These are phyloP conservation scores for Xanthorhoe designata DNA, from an alignment of 2,888 invertebrate species.

Conservation along the genomic window DNA sequence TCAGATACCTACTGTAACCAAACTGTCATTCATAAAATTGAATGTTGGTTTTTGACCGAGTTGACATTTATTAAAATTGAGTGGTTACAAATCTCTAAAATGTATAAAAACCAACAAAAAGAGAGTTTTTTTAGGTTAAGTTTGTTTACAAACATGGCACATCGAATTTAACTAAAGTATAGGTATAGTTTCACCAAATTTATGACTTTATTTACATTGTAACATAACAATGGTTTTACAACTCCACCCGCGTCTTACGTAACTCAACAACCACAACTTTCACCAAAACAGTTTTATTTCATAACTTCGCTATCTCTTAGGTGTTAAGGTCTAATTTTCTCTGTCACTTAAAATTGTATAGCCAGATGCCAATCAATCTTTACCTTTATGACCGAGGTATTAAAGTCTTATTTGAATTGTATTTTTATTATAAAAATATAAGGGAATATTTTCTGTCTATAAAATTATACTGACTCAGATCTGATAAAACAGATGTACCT, in stretches of 20 bases:
- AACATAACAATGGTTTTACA: conserved; percentile 17
- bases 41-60: too few species aligned
- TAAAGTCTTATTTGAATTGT: conserved; percentile 1
- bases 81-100: too few species aligned
- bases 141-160: too few species aligned
- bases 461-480: too few species aligned
- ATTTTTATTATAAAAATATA: neutral
- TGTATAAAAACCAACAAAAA: too few species aligned
- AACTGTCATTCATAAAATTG: too few species aligned
- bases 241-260: conserved; percentile 12
- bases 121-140: too few species aligned
- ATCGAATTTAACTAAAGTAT: neutral
- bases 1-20: too few species aligned
- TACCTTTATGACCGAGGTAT: neutral
- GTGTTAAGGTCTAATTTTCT: neutral
- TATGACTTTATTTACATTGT: conserved; percentile 4
- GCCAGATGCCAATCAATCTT: neutral
- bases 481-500: too few species aligned
- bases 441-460: too few species aligned
- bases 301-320: neutral
- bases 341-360: neutral
- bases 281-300: conserved; percentile 19
- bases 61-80: too few species aligned
- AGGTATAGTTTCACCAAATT: neutral
- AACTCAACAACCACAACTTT: conserved; percentile 24